Evolutionary conservation across 1,140 invertebrate genomes (phyloP).

Genomic region (Carcinoscorpius rotundicauda): DNA sequence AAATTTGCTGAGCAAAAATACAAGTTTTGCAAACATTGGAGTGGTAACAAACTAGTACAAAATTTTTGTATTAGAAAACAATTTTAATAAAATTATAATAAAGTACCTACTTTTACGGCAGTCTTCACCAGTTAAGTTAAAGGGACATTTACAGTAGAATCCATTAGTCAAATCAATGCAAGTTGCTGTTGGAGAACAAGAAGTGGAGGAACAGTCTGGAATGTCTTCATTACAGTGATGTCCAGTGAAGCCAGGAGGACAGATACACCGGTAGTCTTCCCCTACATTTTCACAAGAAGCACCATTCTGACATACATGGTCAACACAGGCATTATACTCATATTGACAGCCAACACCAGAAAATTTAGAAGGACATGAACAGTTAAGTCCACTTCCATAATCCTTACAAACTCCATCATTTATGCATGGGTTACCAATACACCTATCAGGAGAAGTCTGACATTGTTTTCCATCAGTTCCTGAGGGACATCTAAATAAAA

Average conservation of each 20-base stretch:
- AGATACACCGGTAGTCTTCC: constrained; percentile 68
- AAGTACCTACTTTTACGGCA: constrained; percentile 70
- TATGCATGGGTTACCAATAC: constrained; percentile 92
- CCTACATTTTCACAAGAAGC: constrained; percentile 78
- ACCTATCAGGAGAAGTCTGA: constrained; percentile 86
- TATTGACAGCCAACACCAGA: constrained; percentile 84
- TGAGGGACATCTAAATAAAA: constrained; percentile 51
- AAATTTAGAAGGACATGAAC: constrained; percentile 73
- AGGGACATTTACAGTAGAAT: constrained; percentile 91
- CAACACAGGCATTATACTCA: constrained; percentile 70
- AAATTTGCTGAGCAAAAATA: no score
- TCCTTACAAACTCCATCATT: constrained; percentile 87
- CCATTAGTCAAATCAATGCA: constrained; percentile 85
- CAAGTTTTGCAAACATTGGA: no score
- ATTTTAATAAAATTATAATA: no score
- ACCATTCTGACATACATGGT: constrained; percentile 72
- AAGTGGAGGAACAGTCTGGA: constrained; percentile 81
- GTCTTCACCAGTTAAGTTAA: constrained; percentile 90
- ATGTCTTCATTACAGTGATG: constrained; percentile 86
- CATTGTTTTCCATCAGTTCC: constrained; percentile 90
- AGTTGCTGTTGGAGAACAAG: constrained; percentile 82
- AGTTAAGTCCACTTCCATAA: constrained; percentile 87
- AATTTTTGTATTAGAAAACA: no score
- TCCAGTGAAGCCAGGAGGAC: constrained; percentile 71
- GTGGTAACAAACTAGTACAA: no score